Base-by-base conservation (phyloP, 2,797 vertebrate species). In the Hyperoplus lanceolatus region DNA sequence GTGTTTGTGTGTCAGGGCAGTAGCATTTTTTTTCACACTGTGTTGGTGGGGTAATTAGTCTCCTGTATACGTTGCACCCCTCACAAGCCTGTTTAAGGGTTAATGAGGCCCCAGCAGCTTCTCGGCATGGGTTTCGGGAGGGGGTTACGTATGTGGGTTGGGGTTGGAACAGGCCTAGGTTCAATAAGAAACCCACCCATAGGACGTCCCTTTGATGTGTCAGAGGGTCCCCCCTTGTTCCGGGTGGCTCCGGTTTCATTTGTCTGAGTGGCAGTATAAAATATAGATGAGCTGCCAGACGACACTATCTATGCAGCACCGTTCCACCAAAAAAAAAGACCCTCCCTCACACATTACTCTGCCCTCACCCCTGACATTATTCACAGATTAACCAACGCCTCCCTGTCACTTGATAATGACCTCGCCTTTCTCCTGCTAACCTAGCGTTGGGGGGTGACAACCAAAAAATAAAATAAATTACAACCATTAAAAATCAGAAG, bases 191-290 rank as follows among this genome's bases (percentile, higher is more conserved):
- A 92, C 96, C 29, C 97, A 98, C 97, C 97, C 97, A 97, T 97
- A 98, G 97, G 97, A 97, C 97, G 96, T 97, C 95, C 95, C 96
- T 99, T 99, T 99, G 98, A 99, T 99, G 97, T 99, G 97, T 99
- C 97, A 98, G 96, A 97, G 97, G 97, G 96, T 97, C 96, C 95
- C 96, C 92, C 97, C 97, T 97, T 99, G 97, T 99, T 98, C 97
- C 96, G 92, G 97, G 97, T 98, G 97, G 97, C 97, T 99, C 97
- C 95, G 97, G 97, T 99, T 99, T 98, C 97, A 98, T 98, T 99
- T 98, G 97, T 99, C 96, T 99, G 98, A 99, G 97, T 98, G 98
- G 97, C 96, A 95, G 96, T 77, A 99, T 99, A 96, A 99, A 99
- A 99, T 97, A 99, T 99, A 96, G 96, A 99, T 99, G 98, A 99